Base-by-base conservation (phyloP, 2,797 vertebrate species). In the Tenualosa thibaudeaui region DNA sequence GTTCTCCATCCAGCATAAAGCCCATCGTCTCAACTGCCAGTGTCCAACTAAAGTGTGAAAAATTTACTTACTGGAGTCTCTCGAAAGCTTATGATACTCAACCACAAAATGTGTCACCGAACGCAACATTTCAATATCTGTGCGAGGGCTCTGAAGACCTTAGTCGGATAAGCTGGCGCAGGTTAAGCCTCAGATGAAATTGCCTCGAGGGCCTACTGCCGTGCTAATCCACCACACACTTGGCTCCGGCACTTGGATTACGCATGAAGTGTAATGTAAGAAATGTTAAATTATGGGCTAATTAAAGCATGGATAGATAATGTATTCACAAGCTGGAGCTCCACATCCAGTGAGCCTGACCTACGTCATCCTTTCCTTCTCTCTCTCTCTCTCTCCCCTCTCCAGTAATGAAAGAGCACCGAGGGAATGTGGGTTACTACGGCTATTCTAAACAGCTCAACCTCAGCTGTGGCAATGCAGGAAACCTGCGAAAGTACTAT, bases 291-390 rank as follows among this genome's bases (percentile, higher is more conserved):
- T 62, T 62, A 49, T 81, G 75, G n/a, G 58, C 81, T 50, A 84
- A 84, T 86, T 84, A 82, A 86, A 84, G 56, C 86, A 84, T 37
- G 37, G 50, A 13, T 15, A 19, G 31, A 75, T 75, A 58, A 58
- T 58, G 19, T n/a, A 22, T 22, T 58, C 56, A 22, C 17, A 22
- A 58, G 22, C 56, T 6, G 13, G 31, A 75, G 68, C 37, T 40
- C 15, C 31, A 75, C 12, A 37, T 17, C 31, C 12, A 75, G 13
- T 65, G 62, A 65, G 62, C 37, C 17, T 19, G 37, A 40, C 65
- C 65, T 13, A 71, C 31, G 65, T 37, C 12, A 15, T 12, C 26
- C 65, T 13, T 26, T 17, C 60, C 4, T n/a, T 15, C 50, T 22
- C 19, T 71, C n/a, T 51, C 83, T 82, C 26, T 71, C 31, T 71